Base-by-base conservation (phyloP, 2,113 vertebrate genomes). In the Lampris incognitus region DNA sequence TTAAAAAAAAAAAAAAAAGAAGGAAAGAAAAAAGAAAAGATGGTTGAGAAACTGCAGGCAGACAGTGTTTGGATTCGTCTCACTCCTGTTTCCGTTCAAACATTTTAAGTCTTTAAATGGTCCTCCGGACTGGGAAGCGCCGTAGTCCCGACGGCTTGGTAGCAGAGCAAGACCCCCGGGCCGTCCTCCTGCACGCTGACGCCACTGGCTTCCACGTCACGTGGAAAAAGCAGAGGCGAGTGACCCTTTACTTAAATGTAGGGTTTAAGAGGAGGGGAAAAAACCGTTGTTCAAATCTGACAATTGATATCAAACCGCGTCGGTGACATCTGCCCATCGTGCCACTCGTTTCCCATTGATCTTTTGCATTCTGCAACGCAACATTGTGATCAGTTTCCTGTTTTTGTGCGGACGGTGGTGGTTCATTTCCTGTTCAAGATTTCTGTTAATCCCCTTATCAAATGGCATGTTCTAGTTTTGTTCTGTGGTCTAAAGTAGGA, bases 401-500 rank as follows among this genome's bases (percentile, higher is more conserved):
- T 87, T 85, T 85, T 62, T 81, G 77, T 74, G 80, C 83, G 89
- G 90, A 89, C 90, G 88, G 91, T 87, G 86, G 87, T 64, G 48
- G 86, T 82, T 84, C 82, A 84, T 85, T 91, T 92, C 92, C 91
- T 91, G 87, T 90, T 91, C 79, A 51, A 74, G 72, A 87, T 78
- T 74, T 80, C 85, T 85, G 87, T 85, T 89, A 89, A 89, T 91
- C 88, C 87, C 89, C 86, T 87, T 44, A 78, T 11, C 89, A 88
- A 91, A 91, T 92, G 89, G 91, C 91, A 91, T 66, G 82, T 85
- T 85, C 88, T 89, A 82, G 87, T 92, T 92, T 90, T 86, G 83
- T 70, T 89, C 85, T 90, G 90, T 83, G 90, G 86, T 90, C 74
- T 84, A 73, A 76, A 86, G 81, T 78, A 91, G 92, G 89, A 91